Evolutionary conservation across 2,888 invertebrate genomes (phyloP).

Genomic region (Glyphotaelius pellucidus): DNA sequence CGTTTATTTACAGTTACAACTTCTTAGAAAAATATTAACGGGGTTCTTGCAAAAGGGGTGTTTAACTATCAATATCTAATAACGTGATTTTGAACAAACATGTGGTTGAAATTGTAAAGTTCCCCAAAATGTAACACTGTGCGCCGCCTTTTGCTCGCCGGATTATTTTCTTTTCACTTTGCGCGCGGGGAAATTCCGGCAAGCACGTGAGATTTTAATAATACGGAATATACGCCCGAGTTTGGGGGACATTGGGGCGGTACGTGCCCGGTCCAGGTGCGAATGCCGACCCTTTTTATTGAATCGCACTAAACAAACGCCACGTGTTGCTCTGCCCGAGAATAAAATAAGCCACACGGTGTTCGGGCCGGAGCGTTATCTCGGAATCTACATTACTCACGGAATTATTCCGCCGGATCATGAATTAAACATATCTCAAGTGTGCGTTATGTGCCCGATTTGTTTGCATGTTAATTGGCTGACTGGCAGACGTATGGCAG

Average conservation of each 20-base stretch:
- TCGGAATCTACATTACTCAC: slow-evolving; percentile 47
- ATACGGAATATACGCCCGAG: slow-evolving; percentile 18
- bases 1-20: no score
- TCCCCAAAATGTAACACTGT: no score
- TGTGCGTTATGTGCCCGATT: slow-evolving; percentile 45
- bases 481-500: slow-evolving; percentile 40
- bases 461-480: slow-evolving; percentile 52
- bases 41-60: no score
- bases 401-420: slow-evolving; percentile 39
- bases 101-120: no score
- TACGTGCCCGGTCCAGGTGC: slow-evolving; percentile 53
- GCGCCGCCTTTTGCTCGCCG: not conserved
- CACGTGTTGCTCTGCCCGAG: slow-evolving; percentile 60
- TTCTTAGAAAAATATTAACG: no score
- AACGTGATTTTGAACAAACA: no score
- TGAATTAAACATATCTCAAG: slow-evolving; percentile 41
- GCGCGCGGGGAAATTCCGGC: slow-evolving; percentile 11
- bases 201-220: slow-evolving; percentile 44
- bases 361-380: slow-evolving; percentile 26
- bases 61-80: no score
- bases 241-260: slow-evolving; percentile 9
- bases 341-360: slow-evolving; percentile 31
- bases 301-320: slow-evolving; percentile 50
- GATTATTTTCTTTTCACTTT: slow-evolving; percentile 24
- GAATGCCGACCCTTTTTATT: slow-evolving; percentile 56